Evolutionary conservation across 1,140 invertebrate species (phyloP).

Genomic region (Solenopsis fugax): DNA sequence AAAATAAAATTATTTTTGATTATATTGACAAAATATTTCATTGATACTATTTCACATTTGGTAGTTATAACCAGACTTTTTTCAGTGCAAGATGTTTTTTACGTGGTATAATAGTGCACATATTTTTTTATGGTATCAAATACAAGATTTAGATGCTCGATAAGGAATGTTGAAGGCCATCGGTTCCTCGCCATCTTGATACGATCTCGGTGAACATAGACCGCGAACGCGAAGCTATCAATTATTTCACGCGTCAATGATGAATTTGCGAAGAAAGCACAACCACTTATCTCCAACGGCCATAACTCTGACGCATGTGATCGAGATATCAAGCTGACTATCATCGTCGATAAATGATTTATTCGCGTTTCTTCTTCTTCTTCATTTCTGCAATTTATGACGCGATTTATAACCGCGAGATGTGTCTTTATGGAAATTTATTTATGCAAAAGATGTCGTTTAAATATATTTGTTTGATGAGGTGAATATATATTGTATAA

Average conservation of each 20-base stretch:
- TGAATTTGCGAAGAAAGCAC: constrained; percentile 64
- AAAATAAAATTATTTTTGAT: no score
- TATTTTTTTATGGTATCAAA: background rate
- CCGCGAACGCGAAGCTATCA: constrained; percentile 23
- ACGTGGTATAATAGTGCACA: background rate
- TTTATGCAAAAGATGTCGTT: background rate
- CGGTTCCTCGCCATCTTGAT: constrained; percentile 61
- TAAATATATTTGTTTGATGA: background rate
- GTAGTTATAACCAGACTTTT: no score
- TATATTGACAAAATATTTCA: no score
- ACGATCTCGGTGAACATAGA: constrained; percentile 29
- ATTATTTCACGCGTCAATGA: constrained; percentile 61
- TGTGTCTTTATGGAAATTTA: background rate
- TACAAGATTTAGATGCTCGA: constrained; percentile 16
- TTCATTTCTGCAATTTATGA: constrained; percentile 26
- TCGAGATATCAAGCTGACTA: constrained; percentile 57
- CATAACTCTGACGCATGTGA: constrained; percentile 43
- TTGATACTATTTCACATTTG: no score
- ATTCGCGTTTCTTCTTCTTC: background rate
- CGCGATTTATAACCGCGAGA: background rate
- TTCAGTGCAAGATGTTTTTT: no score
- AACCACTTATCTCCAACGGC: constrained; percentile 40
- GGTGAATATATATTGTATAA: background rate
- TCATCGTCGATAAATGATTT: constrained; percentile 64
- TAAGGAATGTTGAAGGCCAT: constrained; percentile 33